A percentile compares a stretch with the other conserved stretches of the same genome.
These are phyloP conservation scores for Papilio machaon DNA, from an alignment of 1,140 invertebrate genomes.

Conservation along the genomic window DNA sequence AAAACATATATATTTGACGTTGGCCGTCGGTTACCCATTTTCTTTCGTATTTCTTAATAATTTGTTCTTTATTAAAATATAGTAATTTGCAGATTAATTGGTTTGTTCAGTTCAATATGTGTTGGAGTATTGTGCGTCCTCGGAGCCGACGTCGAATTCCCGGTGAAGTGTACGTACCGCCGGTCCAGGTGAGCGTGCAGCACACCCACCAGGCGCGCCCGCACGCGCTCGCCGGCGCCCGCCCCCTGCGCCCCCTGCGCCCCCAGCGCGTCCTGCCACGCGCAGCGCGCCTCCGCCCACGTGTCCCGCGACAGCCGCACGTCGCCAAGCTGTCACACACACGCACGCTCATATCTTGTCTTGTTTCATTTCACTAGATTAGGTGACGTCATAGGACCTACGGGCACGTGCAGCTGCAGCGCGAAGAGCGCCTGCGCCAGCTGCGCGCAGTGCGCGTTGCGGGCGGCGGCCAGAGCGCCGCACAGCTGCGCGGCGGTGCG, in stretches of 20 bases:
- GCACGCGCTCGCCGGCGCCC: background rate
- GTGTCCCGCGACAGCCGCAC: constrained; percentile 40
- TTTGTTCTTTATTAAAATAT: too few relatives aligned
- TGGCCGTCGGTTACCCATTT: too few relatives aligned
- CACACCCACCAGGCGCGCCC: background rate
- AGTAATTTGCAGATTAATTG: too few relatives aligned
- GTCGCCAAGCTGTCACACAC: constrained; percentile 40
- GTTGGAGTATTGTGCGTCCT: too few relatives aligned
- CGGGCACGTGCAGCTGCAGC: constrained; percentile 42
- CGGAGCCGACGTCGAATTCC: too few relatives aligned
- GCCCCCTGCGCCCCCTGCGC: background rate
- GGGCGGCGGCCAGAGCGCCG: constrained; percentile 29
- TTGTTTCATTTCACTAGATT: too few relatives aligned
- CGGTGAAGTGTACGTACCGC: constrained; percentile 6
- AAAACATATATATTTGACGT: too few relatives aligned
- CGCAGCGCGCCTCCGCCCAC: constrained; percentile 45
- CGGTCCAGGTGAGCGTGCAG: background rate
- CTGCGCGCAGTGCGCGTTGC: constrained; percentile 31
- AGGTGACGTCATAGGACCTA: constrained; percentile 4
- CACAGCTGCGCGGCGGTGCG: constrained; percentile 15
- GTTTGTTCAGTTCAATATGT: too few relatives aligned
- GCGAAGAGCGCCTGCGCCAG: constrained; percentile 41
- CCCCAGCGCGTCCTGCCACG: constrained; percentile 44
- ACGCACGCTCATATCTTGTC: background rate
- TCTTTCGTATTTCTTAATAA: too few relatives aligned